phyloP scores from a whole-genome alignment of 92 coral and sea anemone species.

The Pocillopora meandrina region DNA sequence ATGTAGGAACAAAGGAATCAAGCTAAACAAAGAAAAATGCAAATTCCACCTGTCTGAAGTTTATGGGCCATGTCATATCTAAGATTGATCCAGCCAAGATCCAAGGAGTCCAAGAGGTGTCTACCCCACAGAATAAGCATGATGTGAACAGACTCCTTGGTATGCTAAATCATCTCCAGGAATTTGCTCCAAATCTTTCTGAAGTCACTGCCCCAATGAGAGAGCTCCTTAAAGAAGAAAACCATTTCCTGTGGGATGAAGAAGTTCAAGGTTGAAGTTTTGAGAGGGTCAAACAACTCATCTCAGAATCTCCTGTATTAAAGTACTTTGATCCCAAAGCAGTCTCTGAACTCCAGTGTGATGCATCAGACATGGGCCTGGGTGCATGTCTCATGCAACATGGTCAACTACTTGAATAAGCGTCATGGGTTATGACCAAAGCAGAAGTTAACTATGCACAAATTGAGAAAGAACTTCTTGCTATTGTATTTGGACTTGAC shows the following conservation, averaged over 20 bases:
- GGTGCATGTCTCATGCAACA: slow-evolving; percentile 17
- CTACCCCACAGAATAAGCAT: slow-evolving; percentile 33
- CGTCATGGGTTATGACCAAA: slow-evolving; percentile 4
- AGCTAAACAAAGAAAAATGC: slow-evolving; percentile 40
- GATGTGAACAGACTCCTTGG: slow-evolving; percentile 47
- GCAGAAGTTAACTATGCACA: background rate
- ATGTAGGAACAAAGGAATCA: slow-evolving; percentile 10
- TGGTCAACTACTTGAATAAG: slow-evolving; percentile 11
- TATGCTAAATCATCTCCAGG: slow-evolving; percentile 2
- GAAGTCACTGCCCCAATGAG: slow-evolving; percentile 32
- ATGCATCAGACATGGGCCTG: slow-evolving; percentile 36
- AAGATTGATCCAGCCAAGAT: slow-evolving; percentile 40
- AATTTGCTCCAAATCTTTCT: background rate
- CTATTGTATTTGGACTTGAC: slow-evolving; percentile 23
- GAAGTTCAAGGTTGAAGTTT: slow-evolving; percentile 24
- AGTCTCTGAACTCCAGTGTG: slow-evolving; percentile 4
- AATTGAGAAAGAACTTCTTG: slow-evolving; percentile 10
- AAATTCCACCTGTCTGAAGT: slow-evolving; percentile 13
- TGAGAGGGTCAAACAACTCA: slow-evolving; percentile 6
- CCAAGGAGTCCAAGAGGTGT: slow-evolving; percentile 41
- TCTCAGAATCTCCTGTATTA: slow-evolving; percentile 49
- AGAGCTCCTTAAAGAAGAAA: slow-evolving; percentile 46
- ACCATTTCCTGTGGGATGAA: slow-evolving; percentile 46
- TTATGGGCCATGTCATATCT: slow-evolving; percentile 40
- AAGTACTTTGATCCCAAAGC: slow-evolving; percentile 40